These are phyloP conservation scores for Oncorhynchus clarkii DNA, from an alignment of 2,113 vertebrate genomes.

Conservation along the genomic window DNA sequence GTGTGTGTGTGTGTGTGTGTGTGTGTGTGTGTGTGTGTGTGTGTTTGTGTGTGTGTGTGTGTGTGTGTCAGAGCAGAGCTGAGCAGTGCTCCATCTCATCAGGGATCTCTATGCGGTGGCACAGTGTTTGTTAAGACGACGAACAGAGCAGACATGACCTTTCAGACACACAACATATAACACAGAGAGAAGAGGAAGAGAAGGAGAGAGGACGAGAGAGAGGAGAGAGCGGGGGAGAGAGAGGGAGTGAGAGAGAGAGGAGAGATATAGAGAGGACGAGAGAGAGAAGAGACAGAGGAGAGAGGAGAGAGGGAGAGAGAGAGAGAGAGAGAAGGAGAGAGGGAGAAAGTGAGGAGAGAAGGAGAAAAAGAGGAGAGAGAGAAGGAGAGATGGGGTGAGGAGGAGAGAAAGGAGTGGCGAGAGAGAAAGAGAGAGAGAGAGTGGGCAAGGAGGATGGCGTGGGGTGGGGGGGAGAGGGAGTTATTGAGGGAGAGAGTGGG, in stretches of 20 bases:
- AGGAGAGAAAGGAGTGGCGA: too few relatives aligned
- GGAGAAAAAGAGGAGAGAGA: constrained; percentile 52
- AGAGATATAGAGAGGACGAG: constrained; percentile 47
- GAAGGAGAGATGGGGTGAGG: too few relatives aligned
- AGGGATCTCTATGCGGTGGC: constrained; percentile 60
- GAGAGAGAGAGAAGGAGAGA: constrained; percentile 44
- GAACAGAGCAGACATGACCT: constrained; percentile 78
- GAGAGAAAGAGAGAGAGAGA: too few relatives aligned
- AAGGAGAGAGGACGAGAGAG: constrained; percentile 29
- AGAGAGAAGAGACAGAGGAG: constrained; percentile 42
- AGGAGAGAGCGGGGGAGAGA: constrained; percentile 59
- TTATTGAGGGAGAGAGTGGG: too few relatives aligned
- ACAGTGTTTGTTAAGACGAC: constrained; percentile 71
- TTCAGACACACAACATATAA: constrained; percentile 46
- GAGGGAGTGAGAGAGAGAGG: constrained; percentile 33
- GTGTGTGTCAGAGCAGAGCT: not conserved
- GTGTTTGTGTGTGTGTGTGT: too few relatives aligned
- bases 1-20: too few relatives aligned
- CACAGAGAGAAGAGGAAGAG: constrained; percentile 42
- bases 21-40: too few relatives aligned
- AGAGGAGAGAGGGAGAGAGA: constrained; percentile 43
- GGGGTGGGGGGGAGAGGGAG: too few relatives aligned
- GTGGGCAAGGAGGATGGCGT: too few relatives aligned
- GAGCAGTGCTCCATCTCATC: constrained; percentile 14
- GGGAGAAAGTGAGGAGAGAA: constrained; percentile 2